A percentile compares a stretch with the other conserved stretches of the same genome.
These are phyloP conservation scores for Pasiphila rectangulata DNA, from an alignment of 2,888 invertebrate species.

Conservation along the genomic window DNA sequence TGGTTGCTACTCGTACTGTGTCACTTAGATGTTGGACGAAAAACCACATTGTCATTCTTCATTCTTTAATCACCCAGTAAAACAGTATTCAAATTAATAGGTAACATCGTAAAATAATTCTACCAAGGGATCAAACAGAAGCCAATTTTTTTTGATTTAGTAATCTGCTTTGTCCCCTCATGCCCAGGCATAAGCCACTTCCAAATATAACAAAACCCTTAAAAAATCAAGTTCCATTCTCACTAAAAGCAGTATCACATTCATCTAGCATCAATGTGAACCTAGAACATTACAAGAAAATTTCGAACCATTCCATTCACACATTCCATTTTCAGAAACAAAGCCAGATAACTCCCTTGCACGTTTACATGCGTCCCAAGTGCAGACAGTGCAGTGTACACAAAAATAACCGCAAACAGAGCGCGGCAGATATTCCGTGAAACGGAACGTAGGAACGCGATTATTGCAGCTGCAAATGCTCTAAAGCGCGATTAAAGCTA, in stretches of 20 bases:
- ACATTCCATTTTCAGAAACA: conserved; percentile 55
- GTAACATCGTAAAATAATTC: no score
- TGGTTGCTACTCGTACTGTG: no score
- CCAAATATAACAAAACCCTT: not conserved
- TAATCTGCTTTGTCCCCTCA: no score
- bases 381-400: conserved; percentile 53
- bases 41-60: not conserved
- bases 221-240: not conserved
- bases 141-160: no score
- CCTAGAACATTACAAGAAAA: not conserved
- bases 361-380: conserved; percentile 32
- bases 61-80: no score
- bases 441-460: conserved; percentile 53
- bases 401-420: conserved; percentile 51
- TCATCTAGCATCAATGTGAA: not conserved
- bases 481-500: not conserved
- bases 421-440: conserved; percentile 10
- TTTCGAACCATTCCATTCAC: conserved; percentile 32
- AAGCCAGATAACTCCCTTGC: conserved; percentile 44
- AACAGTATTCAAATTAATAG: no score
- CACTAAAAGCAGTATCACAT: no score
- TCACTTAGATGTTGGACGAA: no score
- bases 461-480: conserved; percentile 56
- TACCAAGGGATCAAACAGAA: no score
- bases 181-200: no score